Conservation (phyloP, 2,113 vertebrate species). For the Pterocles gutturalis region DNA sequence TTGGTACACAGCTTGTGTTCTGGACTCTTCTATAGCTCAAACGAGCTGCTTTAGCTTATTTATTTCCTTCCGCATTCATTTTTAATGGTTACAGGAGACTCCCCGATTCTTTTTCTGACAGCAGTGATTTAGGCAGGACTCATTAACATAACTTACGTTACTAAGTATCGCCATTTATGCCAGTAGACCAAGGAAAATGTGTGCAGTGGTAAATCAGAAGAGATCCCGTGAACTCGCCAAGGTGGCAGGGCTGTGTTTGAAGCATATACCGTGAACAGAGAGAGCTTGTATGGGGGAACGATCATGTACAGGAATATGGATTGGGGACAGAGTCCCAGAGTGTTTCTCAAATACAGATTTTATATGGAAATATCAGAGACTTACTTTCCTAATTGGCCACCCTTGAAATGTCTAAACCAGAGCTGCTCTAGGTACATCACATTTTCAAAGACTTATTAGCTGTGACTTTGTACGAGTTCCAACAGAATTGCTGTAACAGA, state of each 20-base stretch:
- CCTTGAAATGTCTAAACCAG: constrained; percentile 5
- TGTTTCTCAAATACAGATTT: neutral
- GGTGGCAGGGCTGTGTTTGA: neutral
- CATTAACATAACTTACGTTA: constrained; percentile 54
- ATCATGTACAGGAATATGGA: neutral
- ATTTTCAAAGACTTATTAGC: constrained; percentile 36
- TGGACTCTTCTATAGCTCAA: constrained; percentile 61
- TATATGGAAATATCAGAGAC: neutral
- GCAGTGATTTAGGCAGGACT: constrained; percentile 38
- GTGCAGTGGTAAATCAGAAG: constrained; percentile 13
- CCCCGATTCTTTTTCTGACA: constrained; percentile 8
- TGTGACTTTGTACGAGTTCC: constrained; percentile 31
- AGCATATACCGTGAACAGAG: neutral
- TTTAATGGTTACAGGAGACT: constrained; percentile 54
- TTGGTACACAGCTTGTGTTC: constrained; percentile 70
- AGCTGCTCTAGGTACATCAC: constrained; percentile 8
- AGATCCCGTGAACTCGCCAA: neutral
- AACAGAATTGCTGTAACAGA: constrained; percentile 15
- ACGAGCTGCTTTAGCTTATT: constrained; percentile 58
- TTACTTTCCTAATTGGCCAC: neutral
- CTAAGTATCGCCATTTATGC: constrained; percentile 33
- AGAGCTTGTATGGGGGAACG: neutral
- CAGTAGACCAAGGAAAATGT: neutral
- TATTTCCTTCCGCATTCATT: constrained; percentile 61
- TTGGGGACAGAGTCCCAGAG: neutral